Evolutionary conservation across 2,888 invertebrate species (phyloP).

Genomic region (Molanna angustata): DNA sequence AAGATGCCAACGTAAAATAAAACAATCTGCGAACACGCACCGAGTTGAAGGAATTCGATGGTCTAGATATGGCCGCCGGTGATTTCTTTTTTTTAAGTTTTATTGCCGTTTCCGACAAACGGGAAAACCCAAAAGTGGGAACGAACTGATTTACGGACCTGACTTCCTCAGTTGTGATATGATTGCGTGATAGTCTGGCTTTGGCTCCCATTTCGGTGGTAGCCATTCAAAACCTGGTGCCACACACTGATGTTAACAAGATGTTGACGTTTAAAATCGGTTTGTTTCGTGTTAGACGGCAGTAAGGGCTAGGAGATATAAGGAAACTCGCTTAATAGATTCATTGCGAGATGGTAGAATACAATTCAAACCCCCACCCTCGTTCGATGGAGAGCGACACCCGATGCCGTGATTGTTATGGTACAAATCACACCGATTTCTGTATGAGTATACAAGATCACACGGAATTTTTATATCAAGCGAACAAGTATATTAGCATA

Average conservation of each 20-base stretch:
- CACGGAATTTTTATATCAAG: too few relatives aligned
- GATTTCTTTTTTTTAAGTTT: slow-evolving; percentile 18
- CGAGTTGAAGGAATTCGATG: too few relatives aligned
- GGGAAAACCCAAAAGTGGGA: slow-evolving; percentile 3
- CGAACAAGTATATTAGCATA: too few relatives aligned
- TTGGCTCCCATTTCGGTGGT: background rate
- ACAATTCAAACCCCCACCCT: too few relatives aligned
- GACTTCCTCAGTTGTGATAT: slow-evolving; percentile 11
- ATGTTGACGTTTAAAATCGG: background rate
- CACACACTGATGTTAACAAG: background rate
- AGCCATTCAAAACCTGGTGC: background rate
- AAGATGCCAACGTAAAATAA: too few relatives aligned
- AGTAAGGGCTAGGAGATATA: background rate
- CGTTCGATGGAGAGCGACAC: too few relatives aligned
- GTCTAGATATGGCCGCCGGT: background rate
- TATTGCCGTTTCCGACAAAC: slow-evolving; percentile 8
- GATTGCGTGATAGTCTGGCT: slow-evolving; percentile 15
- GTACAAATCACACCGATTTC: too few relatives aligned
- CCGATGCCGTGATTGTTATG: too few relatives aligned
- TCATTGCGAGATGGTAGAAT: too few relatives aligned
- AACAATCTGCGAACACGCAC: too few relatives aligned
- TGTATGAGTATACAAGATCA: too few relatives aligned
- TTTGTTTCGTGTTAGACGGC: background rate
- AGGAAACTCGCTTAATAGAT: too few relatives aligned
- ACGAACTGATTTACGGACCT: slow-evolving; percentile 15